These are phyloP conservation scores for Dendrolimus pini DNA, from an alignment of 2,888 invertebrate genomes.

Conservation along the genomic window DNA sequence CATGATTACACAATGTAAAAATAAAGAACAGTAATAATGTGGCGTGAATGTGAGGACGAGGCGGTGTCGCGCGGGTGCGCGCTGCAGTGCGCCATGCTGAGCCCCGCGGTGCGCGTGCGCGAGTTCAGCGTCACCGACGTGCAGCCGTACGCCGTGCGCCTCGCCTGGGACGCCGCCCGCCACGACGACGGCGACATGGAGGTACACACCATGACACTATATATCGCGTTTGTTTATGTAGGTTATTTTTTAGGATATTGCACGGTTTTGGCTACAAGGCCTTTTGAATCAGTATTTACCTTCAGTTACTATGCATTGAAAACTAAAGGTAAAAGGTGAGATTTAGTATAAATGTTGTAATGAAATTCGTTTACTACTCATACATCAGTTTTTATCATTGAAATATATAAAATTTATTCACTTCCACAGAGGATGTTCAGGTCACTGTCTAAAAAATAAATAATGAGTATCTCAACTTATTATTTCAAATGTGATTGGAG, in stretches of 20 bases:
- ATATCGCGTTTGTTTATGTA: too few relatives aligned
- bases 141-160: conserved; percentile 91
- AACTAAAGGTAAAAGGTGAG: neutral
- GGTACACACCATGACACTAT: conserved; percentile 43
- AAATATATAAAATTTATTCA: too few relatives aligned
- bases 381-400: too few relatives aligned
- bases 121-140: conserved; percentile 97
- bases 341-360: neutral
- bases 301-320: neutral
- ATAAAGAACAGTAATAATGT: neutral
- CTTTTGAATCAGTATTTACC: neutral
- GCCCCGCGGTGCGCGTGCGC: conserved; percentile 96
- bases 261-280: too few relatives aligned
- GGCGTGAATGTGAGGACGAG: conserved; percentile 81
- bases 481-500: too few relatives aligned
- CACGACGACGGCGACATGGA: conserved; percentile 88
- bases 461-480: too few relatives aligned
- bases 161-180: conserved; percentile 86
- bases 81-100: conserved; percentile 96
- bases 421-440: too few relatives aligned
- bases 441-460: too few relatives aligned
- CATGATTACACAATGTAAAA: too few relatives aligned
- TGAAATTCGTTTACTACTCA: conserved; percentile 7
- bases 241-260: too few relatives aligned
- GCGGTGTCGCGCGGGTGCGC: conserved; percentile 98